phyloP scores from a whole-genome alignment of 2,797 vertebrate genomes.

The Australoheros facetus region DNA sequence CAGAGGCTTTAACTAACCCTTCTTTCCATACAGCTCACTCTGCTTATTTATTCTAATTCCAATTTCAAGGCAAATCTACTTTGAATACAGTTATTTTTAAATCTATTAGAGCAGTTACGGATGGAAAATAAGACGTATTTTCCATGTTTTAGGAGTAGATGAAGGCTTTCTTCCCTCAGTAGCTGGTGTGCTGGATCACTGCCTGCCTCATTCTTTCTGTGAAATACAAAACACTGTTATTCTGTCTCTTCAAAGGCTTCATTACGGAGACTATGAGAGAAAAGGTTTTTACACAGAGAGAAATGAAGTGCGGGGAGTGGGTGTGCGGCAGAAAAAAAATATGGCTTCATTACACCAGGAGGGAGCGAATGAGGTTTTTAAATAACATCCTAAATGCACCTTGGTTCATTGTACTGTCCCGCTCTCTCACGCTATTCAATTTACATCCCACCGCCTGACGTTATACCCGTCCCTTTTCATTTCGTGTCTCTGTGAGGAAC shows the following conservation, averaged over 20 bases:
- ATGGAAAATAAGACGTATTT: neutral
- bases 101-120: neutral
- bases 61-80: neutral
- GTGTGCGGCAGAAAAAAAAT: conserved; percentile 42
- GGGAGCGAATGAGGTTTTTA: conserved; percentile 25
- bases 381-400: conserved; percentile 39
- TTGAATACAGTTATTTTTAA: neutral
- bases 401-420: neutral
- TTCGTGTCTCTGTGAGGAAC: neutral
- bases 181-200: conserved; percentile 23
- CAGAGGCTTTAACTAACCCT: conserved; percentile 5
- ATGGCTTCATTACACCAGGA: conserved; percentile 30
- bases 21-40: neutral
- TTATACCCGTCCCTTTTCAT: neutral
- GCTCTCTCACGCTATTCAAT: conserved; percentile 7
- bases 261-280: conserved; percentile 9
- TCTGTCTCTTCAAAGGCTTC: conserved; percentile 37
- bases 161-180: neutral
- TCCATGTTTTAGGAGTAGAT: neutral
- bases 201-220: conserved; percentile 20
- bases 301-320: conserved; percentile 43
- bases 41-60: conserved; percentile 10
- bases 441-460: conserved; percentile 14
- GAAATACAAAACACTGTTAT: conserved; percentile 22
- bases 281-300: conserved; percentile 4